Evolutionary conservation across 2,888 invertebrate genomes (phyloP).

Genomic region (Elmis aenea): DNA sequence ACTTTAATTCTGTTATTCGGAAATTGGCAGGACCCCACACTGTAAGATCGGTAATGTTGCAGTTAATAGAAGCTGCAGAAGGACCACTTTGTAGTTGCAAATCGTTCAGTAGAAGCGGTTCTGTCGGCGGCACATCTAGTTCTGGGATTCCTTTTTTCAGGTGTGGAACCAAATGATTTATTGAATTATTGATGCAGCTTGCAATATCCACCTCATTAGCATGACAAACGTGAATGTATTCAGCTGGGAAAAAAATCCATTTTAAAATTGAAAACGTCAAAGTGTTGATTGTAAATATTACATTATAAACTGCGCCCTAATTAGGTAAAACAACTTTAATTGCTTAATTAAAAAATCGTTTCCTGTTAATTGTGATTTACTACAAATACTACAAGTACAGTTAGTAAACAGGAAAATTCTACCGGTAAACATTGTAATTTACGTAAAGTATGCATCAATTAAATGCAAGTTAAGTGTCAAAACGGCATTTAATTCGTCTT

Average conservation of each 20-base stretch:
- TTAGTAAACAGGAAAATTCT: no score
- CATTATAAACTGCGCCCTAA: no score
- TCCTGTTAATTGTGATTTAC: no score
- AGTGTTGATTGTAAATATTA: no score
- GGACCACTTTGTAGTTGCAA: slow-evolving; percentile 39
- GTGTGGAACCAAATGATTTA: slow-evolving; percentile 38
- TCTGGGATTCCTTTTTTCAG: slow-evolving; percentile 48
- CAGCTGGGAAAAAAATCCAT: slow-evolving; percentile 33
- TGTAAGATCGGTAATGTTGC: slow-evolving; percentile 56
- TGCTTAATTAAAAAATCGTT: no score
- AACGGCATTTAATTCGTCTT: no score
- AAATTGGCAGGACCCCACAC: slow-evolving; percentile 58
- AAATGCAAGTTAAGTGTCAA: no score
- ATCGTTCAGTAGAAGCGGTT: slow-evolving; percentile 33
- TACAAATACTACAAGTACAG: no score
- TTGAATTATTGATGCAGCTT: slow-evolving; percentile 41
- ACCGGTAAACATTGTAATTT: no score
- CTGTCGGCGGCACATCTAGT: slow-evolving; percentile 51
- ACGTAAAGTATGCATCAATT: no score
- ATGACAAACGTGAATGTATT: slow-evolving; percentile 40
- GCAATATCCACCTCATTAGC: slow-evolving; percentile 38
- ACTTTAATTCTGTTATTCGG: slow-evolving; percentile 56
- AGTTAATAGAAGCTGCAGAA: slow-evolving; percentile 45
- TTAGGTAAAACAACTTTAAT: no score
- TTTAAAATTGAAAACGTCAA: no score